Evolutionary conservation across 2,888 invertebrate genomes (phyloP), one percentile per base, ranked within the genome.

Genomic region (Himalopsyche tibetana): DNA sequence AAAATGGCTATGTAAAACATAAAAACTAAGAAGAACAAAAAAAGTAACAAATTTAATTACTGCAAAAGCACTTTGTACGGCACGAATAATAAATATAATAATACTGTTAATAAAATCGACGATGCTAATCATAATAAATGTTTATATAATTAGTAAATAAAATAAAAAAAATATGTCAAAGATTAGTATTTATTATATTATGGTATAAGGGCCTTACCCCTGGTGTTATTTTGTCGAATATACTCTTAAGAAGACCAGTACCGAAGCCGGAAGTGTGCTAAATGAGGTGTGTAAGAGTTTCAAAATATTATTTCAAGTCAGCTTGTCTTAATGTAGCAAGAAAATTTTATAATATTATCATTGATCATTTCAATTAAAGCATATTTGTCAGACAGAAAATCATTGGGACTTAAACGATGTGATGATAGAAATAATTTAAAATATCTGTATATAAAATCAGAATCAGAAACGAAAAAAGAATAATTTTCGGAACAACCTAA

Each of bases 141-240:
- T 63, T 51, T 63, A 63, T 63, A 63, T 63, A 63, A 63, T 63
- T 63, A 63, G 63, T 63, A 63, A 63, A 74, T 74, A 74, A 74
- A 74, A 38, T 12, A 11, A 36, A 74, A 69, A 36, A 74, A n/a
- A 74, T 74, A 74, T 74, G 36, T 74, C 74, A 74, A 74, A 74
- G 74, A 38, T 74, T 36, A 74, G 74, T 74, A 74, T 74, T 74
- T 74, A 74, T 74, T 74, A 74, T 74, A 74, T 74, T 74, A 74
- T 74, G 74, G 74, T 74, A 74, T 74, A 74, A 74, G 74, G 85
- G 81, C 80, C 93, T 93, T 93, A 93, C 93, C 93, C 93, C 93
- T 93, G 93, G 93, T 92, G 93, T 93, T 93, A 93, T 93, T 93
- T 93, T 93, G 93, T 93, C 93, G 93, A 93, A 93, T 93, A 93